Percentiles rank a stretch among this genome's conserved stretches.
These are phyloP conservation scores for Cryptophagus acutangulus DNA, from an alignment of 2,888 invertebrate genomes.

Conservation along the genomic window DNA sequence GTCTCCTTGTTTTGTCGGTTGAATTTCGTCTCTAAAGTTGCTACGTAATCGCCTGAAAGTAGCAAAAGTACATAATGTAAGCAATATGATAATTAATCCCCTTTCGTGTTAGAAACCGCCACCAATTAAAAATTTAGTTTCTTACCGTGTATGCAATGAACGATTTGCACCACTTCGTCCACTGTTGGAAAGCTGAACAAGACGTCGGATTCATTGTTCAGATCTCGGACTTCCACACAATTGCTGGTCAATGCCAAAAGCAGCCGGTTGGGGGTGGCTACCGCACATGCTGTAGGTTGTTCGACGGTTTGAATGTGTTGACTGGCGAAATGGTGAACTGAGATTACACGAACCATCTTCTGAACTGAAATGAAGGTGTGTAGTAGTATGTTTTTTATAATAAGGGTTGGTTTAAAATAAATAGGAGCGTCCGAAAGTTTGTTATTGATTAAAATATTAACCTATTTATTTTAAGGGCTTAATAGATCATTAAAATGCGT, in stretches of 20 bases:
- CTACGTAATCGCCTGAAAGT: slow-evolving; percentile 58
- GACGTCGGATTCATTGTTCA: slow-evolving; percentile 47
- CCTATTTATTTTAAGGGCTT: too few species aligned
- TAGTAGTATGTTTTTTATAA: too few species aligned
- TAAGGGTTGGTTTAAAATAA: too few species aligned
- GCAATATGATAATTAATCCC: too few species aligned
- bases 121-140: too few species aligned
- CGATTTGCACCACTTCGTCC: slow-evolving; percentile 62
- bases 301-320: slow-evolving; percentile 62
- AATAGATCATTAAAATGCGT: too few species aligned
- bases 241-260: slow-evolving; percentile 59
- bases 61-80: not conserved
- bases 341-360: slow-evolving; percentile 63
- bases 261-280: slow-evolving; percentile 55
- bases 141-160: slow-evolving; percentile 62
- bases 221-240: slow-evolving; percentile 57
- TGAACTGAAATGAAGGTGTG: too few species aligned
- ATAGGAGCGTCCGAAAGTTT: too few species aligned
- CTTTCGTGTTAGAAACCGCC: not conserved
- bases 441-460: too few species aligned
- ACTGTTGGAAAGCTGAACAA: slow-evolving; percentile 68
- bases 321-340: slow-evolving; percentile 63
- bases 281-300: slow-evolving; percentile 61
- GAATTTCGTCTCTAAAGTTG: slow-evolving; percentile 59
- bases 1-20: slow-evolving; percentile 47